Base-by-base conservation (phyloP, 2,888 invertebrate genomes). In the Ennomos erosarius region DNA sequence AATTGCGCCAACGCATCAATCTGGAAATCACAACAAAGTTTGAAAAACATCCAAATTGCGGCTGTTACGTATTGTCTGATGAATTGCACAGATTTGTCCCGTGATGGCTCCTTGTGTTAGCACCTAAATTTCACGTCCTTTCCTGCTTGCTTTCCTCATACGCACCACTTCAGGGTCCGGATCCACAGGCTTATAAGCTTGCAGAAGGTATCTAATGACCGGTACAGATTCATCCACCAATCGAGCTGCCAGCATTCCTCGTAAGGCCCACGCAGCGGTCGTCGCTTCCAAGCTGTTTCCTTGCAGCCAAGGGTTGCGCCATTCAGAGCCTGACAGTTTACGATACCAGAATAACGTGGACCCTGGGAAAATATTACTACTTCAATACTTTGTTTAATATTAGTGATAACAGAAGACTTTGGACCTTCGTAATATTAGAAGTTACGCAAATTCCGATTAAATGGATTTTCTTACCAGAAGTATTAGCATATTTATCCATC, bases 251-350 rank as follows among this genome's bases (percentile, higher is more conserved):
- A 95, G 75, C 78, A 95, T 94, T 0, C 97, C 95, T 55, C 98
- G 90, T 55, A 99, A 88, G 0, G 96, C 96, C 84, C 99, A 99
- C 0, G 98, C 95, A 0, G 99, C 98, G 70, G 97, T 97, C 83
- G 97, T 97, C 5, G 99, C 90, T 69, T 87, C 88, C 37, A 88
- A 61, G 52, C 83, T 89, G 75, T 89, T 90, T 54, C 79, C 83
- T 35, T 71, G 77, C 64, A 86, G 73, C 89, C 92, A 91, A 0
- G 92, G 92, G 72, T 90, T 93, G 43, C 86, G 84, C 85, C 86
- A 87, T 68, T 91, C 91, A 0, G 78, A 71, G 4, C 83, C 85
- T 0, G 78, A 67, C 1, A 88, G 64, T 35, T 77, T 77, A 0
- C 91, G 83, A 0, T 88, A 82, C 93, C 93, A 93, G 77, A 85